Evolutionary conservation across 1,140 invertebrate species (phyloP).

Genomic region (Bilobella aurantiaca): DNA sequence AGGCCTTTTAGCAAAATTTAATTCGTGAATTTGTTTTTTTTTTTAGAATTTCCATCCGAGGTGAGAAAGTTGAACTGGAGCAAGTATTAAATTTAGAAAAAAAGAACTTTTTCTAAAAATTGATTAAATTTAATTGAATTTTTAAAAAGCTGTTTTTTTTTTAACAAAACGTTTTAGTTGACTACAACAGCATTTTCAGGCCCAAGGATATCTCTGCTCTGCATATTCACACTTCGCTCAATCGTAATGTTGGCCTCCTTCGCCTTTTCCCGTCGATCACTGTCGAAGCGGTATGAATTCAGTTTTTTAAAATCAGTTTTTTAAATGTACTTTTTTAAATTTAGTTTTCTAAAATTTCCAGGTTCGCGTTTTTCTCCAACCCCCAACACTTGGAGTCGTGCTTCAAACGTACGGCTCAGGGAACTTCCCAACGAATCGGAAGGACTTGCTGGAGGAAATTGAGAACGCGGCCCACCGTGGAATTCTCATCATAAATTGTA

Average conservation of each 20-base stretch:
- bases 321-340: not conserved
- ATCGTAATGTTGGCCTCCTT: slow-evolving; percentile 71
- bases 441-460: slow-evolving; percentile 67
- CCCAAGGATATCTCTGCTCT: slow-evolving; percentile 62
- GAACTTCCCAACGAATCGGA: slow-evolving; percentile 74
- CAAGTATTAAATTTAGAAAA: too few species aligned
- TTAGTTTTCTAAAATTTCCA: slow-evolving; percentile 35
- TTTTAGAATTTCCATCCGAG: not conserved
- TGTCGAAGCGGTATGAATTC: slow-evolving; percentile 53
- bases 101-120: too few species aligned
- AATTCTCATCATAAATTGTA: slow-evolving; percentile 83
- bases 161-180: slow-evolving; percentile 58
- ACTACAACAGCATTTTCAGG: slow-evolving; percentile 66
- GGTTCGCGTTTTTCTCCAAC: slow-evolving; percentile 64
- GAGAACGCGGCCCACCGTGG: slow-evolving; percentile 61
- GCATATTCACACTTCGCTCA: slow-evolving; percentile 62
- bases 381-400: slow-evolving; percentile 77
- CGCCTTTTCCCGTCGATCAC: slow-evolving; percentile 85
- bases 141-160: slow-evolving; percentile 12
- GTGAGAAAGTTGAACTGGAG: too few species aligned
- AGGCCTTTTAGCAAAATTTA: too few species aligned
- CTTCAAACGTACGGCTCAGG: slow-evolving; percentile 87
- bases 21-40: not conserved
- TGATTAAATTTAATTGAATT: too few species aligned
- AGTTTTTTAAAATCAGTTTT: not conserved